These are phyloP conservation scores for Ageneiosus marmoratus DNA, from an alignment of 2,113 vertebrate species.

Conservation along the genomic window DNA sequence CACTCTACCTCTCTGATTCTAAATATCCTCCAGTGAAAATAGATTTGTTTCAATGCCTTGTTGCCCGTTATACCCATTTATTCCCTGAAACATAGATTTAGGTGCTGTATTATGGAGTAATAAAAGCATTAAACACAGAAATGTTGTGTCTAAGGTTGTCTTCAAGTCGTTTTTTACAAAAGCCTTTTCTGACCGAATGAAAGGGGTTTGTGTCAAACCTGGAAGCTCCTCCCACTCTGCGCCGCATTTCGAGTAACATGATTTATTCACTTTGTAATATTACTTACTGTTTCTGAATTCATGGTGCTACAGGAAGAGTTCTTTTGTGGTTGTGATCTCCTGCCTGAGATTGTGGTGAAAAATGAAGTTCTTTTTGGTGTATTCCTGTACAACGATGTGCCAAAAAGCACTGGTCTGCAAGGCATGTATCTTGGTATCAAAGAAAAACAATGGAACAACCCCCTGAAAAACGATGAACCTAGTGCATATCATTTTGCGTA, in stretches of 20 bases:
- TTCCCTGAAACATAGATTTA: not conserved
- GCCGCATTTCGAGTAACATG: not conserved
- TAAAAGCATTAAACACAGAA: too few species aligned
- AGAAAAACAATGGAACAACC: not conserved
- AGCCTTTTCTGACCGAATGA: not conserved
- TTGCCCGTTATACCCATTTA: not conserved
- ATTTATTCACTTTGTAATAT: not conserved
- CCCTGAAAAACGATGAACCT: not conserved
- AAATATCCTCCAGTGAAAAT: not conserved
- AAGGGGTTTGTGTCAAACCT: not conserved
- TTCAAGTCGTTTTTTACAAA: not conserved
- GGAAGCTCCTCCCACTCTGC: not conserved
- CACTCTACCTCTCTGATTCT: not conserved
- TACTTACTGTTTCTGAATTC: not conserved
- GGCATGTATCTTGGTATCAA: not conserved
- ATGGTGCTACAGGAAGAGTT: not conserved
- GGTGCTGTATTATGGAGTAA: too few species aligned
- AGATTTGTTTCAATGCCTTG: not conserved
- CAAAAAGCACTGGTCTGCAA: not conserved
- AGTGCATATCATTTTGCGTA: not conserved
- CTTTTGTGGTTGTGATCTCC: too few species aligned
- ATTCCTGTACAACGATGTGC: not conserved
- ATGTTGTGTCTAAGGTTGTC: not conserved
- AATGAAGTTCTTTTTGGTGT: not conserved
- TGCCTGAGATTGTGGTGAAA: too few species aligned